phyloP scores from a whole-genome alignment of 2,113 vertebrate genomes.

The Oreochromis niloticus region DNA sequence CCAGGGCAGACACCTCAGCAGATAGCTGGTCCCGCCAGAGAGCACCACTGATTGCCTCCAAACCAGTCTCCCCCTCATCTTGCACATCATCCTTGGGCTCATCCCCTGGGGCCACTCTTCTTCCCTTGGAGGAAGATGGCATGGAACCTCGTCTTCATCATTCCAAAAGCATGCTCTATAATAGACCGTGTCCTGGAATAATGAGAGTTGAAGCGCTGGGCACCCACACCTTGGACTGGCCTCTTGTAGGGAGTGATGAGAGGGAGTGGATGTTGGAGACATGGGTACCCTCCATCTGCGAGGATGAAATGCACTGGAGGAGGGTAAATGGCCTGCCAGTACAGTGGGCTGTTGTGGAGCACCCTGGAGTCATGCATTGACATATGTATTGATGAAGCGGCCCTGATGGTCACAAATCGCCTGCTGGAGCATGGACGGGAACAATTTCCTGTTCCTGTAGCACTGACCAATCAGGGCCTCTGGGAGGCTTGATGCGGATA shows the following conservation, averaged over 20 bases:
- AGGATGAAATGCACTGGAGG: background rate
- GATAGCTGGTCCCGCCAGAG: background rate
- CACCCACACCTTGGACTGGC: background rate
- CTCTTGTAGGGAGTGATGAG: background rate
- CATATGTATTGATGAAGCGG: background rate
- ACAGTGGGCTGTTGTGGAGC: accelerated
- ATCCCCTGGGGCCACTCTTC: background rate
- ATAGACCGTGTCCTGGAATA: accelerated
- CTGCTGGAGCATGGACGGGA: background rate
- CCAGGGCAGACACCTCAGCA: background rate
- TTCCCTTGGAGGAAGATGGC: background rate
- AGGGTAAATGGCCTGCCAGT: accelerated
- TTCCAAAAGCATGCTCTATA: background rate
- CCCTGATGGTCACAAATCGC: background rate
- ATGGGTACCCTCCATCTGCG: background rate
- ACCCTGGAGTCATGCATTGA: background rate
- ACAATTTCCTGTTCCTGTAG: background rate
- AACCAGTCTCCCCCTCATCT: background rate
- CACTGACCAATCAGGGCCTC: background rate
- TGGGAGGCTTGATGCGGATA: accelerated
- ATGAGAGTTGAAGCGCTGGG: background rate
- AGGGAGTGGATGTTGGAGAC: background rate
- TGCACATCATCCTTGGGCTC: background rate
- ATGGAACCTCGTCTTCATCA: background rate
- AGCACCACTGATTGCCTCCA: background rate